Evolutionary conservation across 2,113 vertebrate genomes (phyloP).

Genomic region (Phalacrocorax aristotelis): DNA sequence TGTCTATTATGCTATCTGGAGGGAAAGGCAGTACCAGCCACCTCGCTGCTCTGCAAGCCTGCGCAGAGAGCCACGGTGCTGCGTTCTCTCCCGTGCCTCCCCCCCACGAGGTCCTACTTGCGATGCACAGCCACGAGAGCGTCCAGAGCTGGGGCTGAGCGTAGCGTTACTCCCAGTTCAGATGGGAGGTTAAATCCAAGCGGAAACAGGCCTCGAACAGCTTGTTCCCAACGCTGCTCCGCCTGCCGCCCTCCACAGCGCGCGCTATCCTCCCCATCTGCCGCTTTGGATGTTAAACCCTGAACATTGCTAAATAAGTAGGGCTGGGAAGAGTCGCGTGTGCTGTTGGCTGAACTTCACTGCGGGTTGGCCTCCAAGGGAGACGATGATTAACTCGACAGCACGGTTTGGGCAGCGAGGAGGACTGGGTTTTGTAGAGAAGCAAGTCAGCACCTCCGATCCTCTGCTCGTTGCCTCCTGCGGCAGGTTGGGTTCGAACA

Average conservation of each 20-base stretch:
- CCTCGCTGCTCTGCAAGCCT: background rate
- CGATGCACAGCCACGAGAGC: background rate
- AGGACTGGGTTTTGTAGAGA: background rate
- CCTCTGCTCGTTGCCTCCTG: background rate
- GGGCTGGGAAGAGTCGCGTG: background rate
- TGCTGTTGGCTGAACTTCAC: background rate
- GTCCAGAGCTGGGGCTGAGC: background rate
- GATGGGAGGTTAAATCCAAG: background rate
- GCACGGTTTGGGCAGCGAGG: background rate
- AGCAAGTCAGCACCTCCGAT: background rate
- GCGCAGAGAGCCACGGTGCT: accelerated
- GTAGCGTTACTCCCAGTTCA: accelerated
- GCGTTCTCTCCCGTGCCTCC: background rate
- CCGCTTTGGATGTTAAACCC: background rate
- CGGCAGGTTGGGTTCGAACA: background rate
- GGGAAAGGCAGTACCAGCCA: background rate
- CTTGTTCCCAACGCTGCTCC: background rate
- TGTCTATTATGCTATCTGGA: accelerated
- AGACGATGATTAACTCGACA: background rate
- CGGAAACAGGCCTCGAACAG: background rate
- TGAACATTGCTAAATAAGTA: background rate
- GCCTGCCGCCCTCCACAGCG: background rate
- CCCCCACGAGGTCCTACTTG: accelerated
- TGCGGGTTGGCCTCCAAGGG: background rate
- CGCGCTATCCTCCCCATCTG: background rate